Base-by-base conservation (phyloP, 2,113 vertebrate species). In the Istiophorus platypterus region DNA sequence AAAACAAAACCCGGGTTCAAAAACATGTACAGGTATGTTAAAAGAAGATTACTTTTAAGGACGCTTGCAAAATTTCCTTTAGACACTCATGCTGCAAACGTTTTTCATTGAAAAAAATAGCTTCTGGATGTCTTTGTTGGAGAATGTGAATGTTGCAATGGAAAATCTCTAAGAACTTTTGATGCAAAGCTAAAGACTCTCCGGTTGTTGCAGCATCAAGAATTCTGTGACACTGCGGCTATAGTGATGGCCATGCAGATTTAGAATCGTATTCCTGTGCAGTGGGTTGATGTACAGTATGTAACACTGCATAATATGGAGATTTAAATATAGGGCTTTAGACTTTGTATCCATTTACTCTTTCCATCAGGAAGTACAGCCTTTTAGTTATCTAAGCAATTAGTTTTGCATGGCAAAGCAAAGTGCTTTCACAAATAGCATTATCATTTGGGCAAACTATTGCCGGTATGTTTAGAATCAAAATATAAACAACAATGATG, bases 41-140 rank as follows among this genome's bases (percentile, higher is more conserved):
- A 78, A 81, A 76, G 39, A 72, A 68, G 72, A 88, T 80, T 76
- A 61, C 63, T 78, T 74, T 31, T 58, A 41, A 12, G 61, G 37
- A 85, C 61, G 68, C 27, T 61, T 45, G 45, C 37, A 78, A 45
- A 11, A 70, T 73, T 56, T 42, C 3, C 72, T 66, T 57, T 59
- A 65, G 3, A 68, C 41, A 41, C 27, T 64, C 15, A 59, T n/a
- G 57, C 10, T 51, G 29, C 22, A 73, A 39, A 45, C 22, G 26
- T 47, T 75, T 72, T 39, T 15, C 18, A 34, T 45, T 69, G n/a
- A 66, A 69, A 79, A 58, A 69, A 66, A 39, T 15, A 45, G 51
- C 63, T 56, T 62, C 29, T 68, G 34, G 34, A 73, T 0, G 41
- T 76, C 26, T 26, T 41, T 84, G 26, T 68, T 63, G 15, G 2